Conservation (phyloP, 2,797 vertebrate genomes). For the Pipistrellus nathusii region DNA sequence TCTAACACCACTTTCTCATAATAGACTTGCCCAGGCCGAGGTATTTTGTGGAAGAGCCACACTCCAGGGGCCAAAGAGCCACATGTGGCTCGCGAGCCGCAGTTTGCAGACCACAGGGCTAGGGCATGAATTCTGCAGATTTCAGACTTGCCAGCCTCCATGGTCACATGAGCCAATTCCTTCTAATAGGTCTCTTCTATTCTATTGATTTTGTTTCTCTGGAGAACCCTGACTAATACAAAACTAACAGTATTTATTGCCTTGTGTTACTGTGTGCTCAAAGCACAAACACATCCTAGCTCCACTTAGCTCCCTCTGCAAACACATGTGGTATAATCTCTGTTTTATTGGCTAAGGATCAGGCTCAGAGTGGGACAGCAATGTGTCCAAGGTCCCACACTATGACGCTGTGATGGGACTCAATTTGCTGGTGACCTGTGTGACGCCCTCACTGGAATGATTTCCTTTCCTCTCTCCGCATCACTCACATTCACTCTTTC, state of each 20-base stretch:
- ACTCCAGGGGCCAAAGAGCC: no score
- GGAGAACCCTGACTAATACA: neutral
- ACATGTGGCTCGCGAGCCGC: no score
- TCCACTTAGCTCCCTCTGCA: neutral
- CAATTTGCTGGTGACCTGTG: neutral
- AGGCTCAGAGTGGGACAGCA: neutral
- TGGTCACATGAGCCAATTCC: neutral
- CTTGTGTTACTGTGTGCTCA: neutral
- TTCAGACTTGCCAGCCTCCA: neutral
- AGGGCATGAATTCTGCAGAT: neutral
- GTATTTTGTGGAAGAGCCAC: no score
- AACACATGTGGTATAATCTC: neutral
- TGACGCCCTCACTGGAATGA: neutral
- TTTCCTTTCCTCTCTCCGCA: neutral
- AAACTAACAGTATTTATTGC: neutral
- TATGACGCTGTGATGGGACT: neutral
- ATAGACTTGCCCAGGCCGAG: no score
- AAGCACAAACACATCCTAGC: neutral
- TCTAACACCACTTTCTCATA: no score
- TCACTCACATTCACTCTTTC: neutral
- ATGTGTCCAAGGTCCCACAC: neutral
- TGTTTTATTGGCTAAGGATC: neutral
- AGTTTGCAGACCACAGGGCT: neutral
- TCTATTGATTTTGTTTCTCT: neutral
- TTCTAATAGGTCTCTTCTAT: neutral